phyloP scores from a whole-genome alignment of 2,888 invertebrate genomes.

The Lepidonotus clava region DNA sequence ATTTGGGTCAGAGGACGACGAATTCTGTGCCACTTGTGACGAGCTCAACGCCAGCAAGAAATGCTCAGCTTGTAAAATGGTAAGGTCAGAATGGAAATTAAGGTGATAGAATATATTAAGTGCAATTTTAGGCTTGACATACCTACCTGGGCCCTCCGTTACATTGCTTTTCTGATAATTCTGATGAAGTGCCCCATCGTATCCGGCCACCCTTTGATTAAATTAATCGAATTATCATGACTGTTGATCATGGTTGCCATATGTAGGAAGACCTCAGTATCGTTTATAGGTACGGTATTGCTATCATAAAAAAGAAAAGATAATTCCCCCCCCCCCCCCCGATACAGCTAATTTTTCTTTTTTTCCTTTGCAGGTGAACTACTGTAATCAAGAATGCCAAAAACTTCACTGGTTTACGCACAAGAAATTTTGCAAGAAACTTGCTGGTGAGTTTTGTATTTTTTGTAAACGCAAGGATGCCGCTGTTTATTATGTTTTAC shows the following conservation, averaged over 20 bases:
- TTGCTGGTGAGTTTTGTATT: conserved; percentile 69
- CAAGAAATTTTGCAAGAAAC: conserved; percentile 79
- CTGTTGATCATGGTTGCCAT: too few relatives aligned
- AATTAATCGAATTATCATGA: too few relatives aligned
- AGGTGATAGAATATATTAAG: too few relatives aligned
- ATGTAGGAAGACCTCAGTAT: too few relatives aligned
- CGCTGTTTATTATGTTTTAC: neutral
- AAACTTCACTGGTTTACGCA: conserved; percentile 86
- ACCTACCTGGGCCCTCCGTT: too few relatives aligned
- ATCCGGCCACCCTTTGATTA: neutral
- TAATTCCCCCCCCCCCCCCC: too few relatives aligned
- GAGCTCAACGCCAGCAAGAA: conserved; percentile 88
- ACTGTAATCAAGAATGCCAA: conserved; percentile 97
- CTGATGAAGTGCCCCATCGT: neutral
- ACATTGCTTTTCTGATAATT: neutral
- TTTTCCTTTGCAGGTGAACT: conserved; percentile 85
- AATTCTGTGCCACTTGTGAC: conserved; percentile 75
- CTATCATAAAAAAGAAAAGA: too few relatives aligned
- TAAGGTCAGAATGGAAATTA: conserved; percentile 58
- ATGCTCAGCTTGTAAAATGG: conserved; percentile 93
- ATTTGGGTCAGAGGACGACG: conserved; percentile 80
- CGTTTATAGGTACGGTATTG: too few relatives aligned
- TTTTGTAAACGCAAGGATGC: too few relatives aligned
- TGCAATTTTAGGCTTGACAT: too few relatives aligned
- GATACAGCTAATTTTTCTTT: conserved; percentile 10